These are phyloP conservation scores for Perccottus glenii DNA, from an alignment of 2,113 vertebrate species.

Conservation along the genomic window DNA sequence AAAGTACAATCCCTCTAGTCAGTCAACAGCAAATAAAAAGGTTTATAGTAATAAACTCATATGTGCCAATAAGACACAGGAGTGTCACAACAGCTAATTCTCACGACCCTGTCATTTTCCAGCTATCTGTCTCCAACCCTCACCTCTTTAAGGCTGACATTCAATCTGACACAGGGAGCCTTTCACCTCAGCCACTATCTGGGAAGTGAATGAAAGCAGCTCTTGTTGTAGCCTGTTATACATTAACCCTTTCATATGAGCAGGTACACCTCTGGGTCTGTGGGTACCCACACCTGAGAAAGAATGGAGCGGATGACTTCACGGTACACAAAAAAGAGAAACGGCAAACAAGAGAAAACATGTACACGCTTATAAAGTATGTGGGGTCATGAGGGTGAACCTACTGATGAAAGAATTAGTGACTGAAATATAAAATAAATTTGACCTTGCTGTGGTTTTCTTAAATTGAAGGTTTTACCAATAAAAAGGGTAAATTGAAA, in stretches of 20 bases:
- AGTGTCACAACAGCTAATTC: constrained; percentile 24
- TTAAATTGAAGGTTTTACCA: too few species aligned
- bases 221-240: constrained; percentile 73
- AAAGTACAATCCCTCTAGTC: not conserved
- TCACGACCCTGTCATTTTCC: constrained; percentile 34
- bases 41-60: not conserved
- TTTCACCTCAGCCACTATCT: constrained; percentile 57
- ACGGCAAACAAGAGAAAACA: not conserved
- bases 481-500: too few species aligned
- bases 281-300: not conserved
- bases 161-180: constrained; percentile 37
- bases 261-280: not conserved
- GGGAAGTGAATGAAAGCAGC: constrained; percentile 55
- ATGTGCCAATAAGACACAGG: not conserved
- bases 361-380: not conserved
- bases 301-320: constrained; percentile 2
- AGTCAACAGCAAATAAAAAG: constrained; percentile 1
- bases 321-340: not conserved
- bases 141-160: constrained; percentile 50
- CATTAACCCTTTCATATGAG: constrained; percentile 61
- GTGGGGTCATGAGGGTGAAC: constrained; percentile 1
- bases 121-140: constrained; percentile 20
- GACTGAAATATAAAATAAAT: not conserved
- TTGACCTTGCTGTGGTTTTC: not conserved
- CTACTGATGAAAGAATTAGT: not conserved